These are phyloP conservation scores for Ariolimax columbianus DNA, from an alignment of 2,888 invertebrate species.

Conservation along the genomic window DNA sequence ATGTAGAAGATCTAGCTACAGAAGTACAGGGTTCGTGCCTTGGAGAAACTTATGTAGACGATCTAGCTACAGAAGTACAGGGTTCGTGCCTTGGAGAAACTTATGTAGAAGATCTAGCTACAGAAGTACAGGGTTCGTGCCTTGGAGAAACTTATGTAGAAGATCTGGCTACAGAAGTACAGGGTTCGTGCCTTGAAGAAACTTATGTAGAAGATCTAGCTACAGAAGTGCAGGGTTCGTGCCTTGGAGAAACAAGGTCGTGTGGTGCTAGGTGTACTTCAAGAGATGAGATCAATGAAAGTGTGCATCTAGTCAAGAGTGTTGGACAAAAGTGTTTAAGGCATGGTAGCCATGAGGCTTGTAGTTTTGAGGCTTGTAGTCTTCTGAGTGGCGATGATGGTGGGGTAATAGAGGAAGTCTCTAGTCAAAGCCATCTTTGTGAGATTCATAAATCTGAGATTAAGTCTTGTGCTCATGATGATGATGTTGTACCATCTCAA, in stretches of 20 bases:
- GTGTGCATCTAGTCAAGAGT: neutral
- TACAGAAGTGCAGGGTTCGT: neutral
- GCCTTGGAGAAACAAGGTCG: neutral
- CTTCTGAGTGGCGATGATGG: neutral
- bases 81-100: neutral
- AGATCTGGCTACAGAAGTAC: neutral
- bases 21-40: neutral
- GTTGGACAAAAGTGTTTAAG: neutral
- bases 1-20: neutral
- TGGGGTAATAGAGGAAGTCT: too few relatives aligned
- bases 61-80: neutral
- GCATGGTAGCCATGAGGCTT: neutral
- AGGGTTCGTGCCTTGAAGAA: neutral
- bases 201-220: neutral
- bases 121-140: neutral
- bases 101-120: neutral
- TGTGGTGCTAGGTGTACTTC: neutral
- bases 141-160: neutral
- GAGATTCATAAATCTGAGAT: neutral
- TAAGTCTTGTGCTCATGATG: neutral
- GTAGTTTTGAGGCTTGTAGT: neutral
- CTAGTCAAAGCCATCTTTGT: neutral
- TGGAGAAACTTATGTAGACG: neutral
- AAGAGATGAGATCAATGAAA: neutral
- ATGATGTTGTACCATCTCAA: neutral